Evolutionary conservation across 2,888 invertebrate genomes (phyloP), one percentile per base, ranked within the genome.

Genomic region (Aromia moschata): DNA sequence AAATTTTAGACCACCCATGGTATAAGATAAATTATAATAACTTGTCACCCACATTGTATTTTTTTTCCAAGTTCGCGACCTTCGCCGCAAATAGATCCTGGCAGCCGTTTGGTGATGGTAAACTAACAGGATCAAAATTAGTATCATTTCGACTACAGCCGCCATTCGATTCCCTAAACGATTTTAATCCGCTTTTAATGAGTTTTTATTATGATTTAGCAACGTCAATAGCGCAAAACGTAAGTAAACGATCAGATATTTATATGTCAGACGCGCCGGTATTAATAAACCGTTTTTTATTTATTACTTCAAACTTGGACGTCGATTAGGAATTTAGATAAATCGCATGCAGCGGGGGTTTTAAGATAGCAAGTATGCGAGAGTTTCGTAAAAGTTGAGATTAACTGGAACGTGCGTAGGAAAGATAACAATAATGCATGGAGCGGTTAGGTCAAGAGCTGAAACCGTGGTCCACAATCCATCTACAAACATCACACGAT

Each of bases 81-180:
- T 52, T 52, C 31, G 25, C 10, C 37, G 25, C 64, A 55, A 66
- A 66, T 67, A 65, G 57, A 46, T 33, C 47, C 58, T 63, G 60
- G 60, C 61, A 58, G 44, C 45, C 25, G 18, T 38, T 18, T 40
- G 56, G 52, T 58, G 44, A 52, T 44, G 56, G 62, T 46, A 54
- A 55, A 58, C 20, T 41, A 37, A 54, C 33, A 33, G 43, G 60
- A 64, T 65, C 60, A 61, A 64, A 64, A 59, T 68, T 63, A 68
- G 64, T 65, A 56, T 59, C 44, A 33, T 54, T 47, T 49, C 43
- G 36, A 38, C 51, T 30, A 17, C 30, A 12, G 37, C 18, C 44
- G 31, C 14, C 44, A 53, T 18, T 36, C 46, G 47, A n/a, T n/a
- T n/a, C n/a, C n/a, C n/a, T n/a, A n/a, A n/a, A n/a, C 25, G 11